Conservation (phyloP, 1,140 invertebrate genomes). For the Anadara kagoshimensis region DNA sequence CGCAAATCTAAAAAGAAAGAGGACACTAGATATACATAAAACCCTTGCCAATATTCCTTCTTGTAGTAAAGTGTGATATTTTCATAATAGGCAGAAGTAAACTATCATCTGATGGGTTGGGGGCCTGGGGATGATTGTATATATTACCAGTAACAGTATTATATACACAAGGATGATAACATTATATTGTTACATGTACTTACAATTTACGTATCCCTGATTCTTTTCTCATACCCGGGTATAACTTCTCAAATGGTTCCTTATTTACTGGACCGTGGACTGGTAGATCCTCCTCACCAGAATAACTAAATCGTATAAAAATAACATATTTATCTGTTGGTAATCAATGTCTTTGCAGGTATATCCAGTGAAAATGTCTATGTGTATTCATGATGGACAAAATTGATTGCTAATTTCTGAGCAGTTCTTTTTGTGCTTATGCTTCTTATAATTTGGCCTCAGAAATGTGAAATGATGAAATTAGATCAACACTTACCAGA, state of each 20-base stretch:
- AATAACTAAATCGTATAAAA: constrained; percentile 19
- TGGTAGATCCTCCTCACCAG: constrained; percentile 50
- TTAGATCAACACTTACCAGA: too few relatives aligned
- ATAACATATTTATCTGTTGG: too few relatives aligned
- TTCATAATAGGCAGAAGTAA: not conserved
- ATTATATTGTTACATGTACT: constrained; percentile 73
- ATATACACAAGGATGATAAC: not conserved
- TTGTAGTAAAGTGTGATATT: not conserved
- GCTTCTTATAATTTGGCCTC: too few relatives aligned
- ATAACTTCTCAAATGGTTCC: constrained; percentile 94
- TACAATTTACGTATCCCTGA: constrained; percentile 96
- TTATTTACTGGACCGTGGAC: constrained; percentile 96
- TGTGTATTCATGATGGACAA: too few relatives aligned
- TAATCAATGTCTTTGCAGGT: too few relatives aligned
- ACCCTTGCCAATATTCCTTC: too few relatives aligned
- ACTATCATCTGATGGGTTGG: not conserved
- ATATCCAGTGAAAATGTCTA: too few relatives aligned
- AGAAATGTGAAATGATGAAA: too few relatives aligned
- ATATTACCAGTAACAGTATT: not conserved
- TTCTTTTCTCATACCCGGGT: constrained; percentile 79
- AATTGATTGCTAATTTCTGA: too few relatives aligned
- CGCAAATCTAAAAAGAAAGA: too few relatives aligned
- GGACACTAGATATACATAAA: too few relatives aligned
- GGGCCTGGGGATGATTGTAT: not conserved
- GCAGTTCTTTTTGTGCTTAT: too few relatives aligned